Base-by-base conservation (phyloP, 2,797 vertebrate genomes). In the Myotis daubentonii region DNA sequence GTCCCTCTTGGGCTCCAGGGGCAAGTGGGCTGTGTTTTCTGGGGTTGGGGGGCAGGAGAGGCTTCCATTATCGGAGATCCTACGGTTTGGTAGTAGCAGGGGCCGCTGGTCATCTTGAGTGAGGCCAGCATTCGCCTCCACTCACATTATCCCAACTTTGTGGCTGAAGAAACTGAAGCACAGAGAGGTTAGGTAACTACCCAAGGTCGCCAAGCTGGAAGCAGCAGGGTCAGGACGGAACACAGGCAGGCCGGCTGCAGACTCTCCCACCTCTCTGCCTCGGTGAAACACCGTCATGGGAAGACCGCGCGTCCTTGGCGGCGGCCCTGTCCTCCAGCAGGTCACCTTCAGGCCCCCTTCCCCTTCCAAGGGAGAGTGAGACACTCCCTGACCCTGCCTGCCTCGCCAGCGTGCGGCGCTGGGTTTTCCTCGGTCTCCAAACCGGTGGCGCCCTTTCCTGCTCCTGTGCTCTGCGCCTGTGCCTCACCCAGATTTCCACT, bases 401-500 rank as follows among this genome's bases (percentile, higher is more conserved):
- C 57, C 57, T 4, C 55, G 22, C 16, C 3, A 9, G 60, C 23
- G 3, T n/a, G 49, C 36, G 1, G 1, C 0, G 6, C 89, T 71
- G 49, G 22, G 1, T 36, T 16, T 20, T 19, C 62, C 57, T 19
- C 41, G 3, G 6, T 22, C 86, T n/a, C 17, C 13, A 30, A 25
- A 47, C 15, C 2, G 0, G 4, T 1, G 47, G 0, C 0, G 0
- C 5, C 22, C 55, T 68, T 3, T 9, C 57, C 53, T 16, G 0
- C 55, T 36, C 20, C 20, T 51, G 7, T 1, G 2, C 4, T 5
- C 23, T 4, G 1, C 16, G 2, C 2, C 49, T 33, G 6, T 22
- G 10, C 47, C 65, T 53, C 33, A 36, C 23, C 49, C 19, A 8
- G 19, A 25, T 47, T n/a, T 19, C 44, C 7, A 1, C 23, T 20